Conservation (phyloP, 1,140 invertebrate genomes). For the Lanistes nyassanus region DNA sequence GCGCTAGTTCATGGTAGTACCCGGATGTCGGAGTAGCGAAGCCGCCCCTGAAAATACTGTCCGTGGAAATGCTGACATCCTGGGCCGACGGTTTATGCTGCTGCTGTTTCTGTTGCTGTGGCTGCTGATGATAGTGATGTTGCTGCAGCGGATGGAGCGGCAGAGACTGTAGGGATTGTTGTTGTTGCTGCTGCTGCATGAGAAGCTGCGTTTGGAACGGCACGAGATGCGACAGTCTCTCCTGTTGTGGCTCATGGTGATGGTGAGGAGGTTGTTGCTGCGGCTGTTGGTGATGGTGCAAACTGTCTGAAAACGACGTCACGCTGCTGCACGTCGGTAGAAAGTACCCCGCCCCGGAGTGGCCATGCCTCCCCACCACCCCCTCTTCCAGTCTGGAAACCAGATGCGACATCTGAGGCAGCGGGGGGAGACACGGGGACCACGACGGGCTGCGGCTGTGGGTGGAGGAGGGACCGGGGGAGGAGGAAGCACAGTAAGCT, state of each 20-base stretch:
- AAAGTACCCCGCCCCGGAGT: neutral
- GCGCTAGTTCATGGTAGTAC: neutral
- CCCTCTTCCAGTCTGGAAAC: neutral
- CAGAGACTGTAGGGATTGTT: conserved; percentile 3
- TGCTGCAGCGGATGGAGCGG: neutral
- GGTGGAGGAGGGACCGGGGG: conserved; percentile 22
- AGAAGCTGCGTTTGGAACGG: neutral
- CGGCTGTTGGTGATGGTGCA: neutral
- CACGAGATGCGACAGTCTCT: neutral
- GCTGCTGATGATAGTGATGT: neutral
- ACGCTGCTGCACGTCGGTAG: neutral
- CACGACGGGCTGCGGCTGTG: conserved; percentile 19
- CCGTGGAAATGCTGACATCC: neutral
- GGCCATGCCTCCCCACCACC: neutral
- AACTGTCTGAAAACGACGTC: neutral
- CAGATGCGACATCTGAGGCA: neutral
- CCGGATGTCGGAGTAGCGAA: neutral
- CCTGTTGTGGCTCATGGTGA: conserved; percentile 14
- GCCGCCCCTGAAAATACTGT: neutral
- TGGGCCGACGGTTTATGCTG: neutral
- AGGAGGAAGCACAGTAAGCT: conserved; percentile 35
- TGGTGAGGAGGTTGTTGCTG: neutral
- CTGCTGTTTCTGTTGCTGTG: neutral
- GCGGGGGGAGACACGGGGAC: conserved; percentile 12
- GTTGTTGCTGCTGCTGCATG: neutral